Evolutionary conservation across 1,140 invertebrate genomes (phyloP).

Genomic region (Zaprionus davidi): DNA sequence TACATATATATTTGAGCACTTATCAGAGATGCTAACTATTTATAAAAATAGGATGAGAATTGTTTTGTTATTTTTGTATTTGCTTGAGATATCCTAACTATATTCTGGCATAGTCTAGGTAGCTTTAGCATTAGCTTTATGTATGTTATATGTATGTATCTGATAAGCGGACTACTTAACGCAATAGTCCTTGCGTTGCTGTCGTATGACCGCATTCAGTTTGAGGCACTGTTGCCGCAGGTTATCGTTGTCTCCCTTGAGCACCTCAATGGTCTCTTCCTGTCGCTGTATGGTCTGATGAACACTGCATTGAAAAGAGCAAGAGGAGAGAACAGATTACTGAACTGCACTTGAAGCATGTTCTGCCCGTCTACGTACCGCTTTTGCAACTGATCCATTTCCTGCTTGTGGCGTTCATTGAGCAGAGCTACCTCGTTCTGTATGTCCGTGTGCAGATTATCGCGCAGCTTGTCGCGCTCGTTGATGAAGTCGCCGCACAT

Average conservation of each 20-base stretch:
- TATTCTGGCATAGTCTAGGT: background rate
- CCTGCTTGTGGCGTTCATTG: conserved; percentile 83
- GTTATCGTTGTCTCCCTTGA: conserved; percentile 88
- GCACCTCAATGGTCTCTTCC: conserved; percentile 89
- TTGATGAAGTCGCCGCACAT: conserved; percentile 84
- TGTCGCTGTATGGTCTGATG: conserved; percentile 91
- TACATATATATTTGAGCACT: background rate
- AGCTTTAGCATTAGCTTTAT: background rate
- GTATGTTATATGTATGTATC: background rate
- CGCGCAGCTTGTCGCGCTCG: conserved; percentile 85
- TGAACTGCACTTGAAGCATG: background rate
- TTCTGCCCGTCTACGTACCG: conserved; percentile 35
- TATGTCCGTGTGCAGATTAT: conserved; percentile 85
- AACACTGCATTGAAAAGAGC: conserved; percentile 85
- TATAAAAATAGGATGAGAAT: background rate
- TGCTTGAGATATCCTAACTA: background rate
- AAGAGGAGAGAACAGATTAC: background rate
- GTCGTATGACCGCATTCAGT: conserved; percentile 90
- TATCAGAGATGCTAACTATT: background rate
- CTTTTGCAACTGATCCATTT: conserved; percentile 85
- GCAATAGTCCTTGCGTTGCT: conserved; percentile 90
- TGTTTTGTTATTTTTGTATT: background rate
- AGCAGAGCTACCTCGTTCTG: conserved; percentile 84
- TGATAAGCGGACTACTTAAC: conserved; percentile 77
- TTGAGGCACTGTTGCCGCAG: conserved; percentile 89